phyloP scores from a whole-genome alignment of 2,888 invertebrate genomes.

The Rugalucina vietnamica region DNA sequence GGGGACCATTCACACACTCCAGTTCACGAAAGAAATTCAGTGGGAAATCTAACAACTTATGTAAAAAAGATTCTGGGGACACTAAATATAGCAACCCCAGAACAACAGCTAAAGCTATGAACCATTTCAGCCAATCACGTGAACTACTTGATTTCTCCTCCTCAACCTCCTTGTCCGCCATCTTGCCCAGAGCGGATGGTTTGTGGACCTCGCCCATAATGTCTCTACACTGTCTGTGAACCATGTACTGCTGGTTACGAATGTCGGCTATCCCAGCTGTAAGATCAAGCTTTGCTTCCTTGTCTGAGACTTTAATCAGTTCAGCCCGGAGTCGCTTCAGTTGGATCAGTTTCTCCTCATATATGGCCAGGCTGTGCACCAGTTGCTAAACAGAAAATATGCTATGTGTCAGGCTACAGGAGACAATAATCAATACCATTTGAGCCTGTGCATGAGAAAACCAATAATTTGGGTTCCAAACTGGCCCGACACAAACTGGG shows the following conservation, averaged over 20 bases:
- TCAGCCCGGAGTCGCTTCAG: slow-evolving; percentile 71
- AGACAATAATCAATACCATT: too few relatives aligned
- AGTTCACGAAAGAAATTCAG: slow-evolving; percentile 92
- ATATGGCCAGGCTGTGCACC: slow-evolving; percentile 68
- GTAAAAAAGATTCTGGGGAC: slow-evolving; percentile 74
- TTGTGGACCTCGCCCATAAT: slow-evolving; percentile 41
- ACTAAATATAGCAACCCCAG: slow-evolving; percentile 75
- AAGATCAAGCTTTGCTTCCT: slow-evolving; percentile 65
- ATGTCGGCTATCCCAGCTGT: slow-evolving; percentile 73
- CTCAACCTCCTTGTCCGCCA: slow-evolving; percentile 49
- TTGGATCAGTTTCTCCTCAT: slow-evolving; percentile 73
- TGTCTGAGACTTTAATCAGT: slow-evolving; percentile 75
- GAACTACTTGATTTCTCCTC: neutral
- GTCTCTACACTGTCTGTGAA: slow-evolving; percentile 69
- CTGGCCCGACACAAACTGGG: too few relatives aligned
- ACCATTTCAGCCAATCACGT: slow-evolving; percentile 67
- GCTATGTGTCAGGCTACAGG: too few relatives aligned
- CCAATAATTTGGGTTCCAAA: too few relatives aligned
- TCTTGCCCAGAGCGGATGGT: neutral
- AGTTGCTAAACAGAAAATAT: slow-evolving; percentile 69
- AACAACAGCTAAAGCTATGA: slow-evolving; percentile 74
- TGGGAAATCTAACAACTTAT: slow-evolving; percentile 88
- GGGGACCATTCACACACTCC: slow-evolving; percentile 92
- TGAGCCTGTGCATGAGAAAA: too few relatives aligned
- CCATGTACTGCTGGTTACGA: slow-evolving; percentile 73